These are phyloP conservation scores for Martes martes DNA, from an alignment of 2,113 vertebrate genomes.

Conservation along the genomic window DNA sequence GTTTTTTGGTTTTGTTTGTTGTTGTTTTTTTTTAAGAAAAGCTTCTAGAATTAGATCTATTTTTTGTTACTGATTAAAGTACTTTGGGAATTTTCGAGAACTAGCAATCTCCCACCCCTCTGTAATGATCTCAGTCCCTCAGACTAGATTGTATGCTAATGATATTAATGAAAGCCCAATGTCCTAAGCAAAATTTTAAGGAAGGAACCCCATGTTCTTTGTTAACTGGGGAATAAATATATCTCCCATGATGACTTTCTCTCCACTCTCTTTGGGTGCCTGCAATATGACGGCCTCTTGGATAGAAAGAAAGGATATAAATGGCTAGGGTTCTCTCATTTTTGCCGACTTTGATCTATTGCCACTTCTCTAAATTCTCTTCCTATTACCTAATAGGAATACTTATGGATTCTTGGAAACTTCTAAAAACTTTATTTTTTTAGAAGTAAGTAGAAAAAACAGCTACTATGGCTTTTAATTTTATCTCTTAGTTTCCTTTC, in stretches of 20 bases:
- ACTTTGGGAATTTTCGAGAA: slow-evolving; percentile 33
- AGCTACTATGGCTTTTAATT: neutral
- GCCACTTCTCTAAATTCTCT: slow-evolving; percentile 5
- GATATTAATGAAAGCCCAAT: slow-evolving; percentile 5
- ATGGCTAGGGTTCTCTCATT: neutral
- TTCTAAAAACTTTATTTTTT: neutral
- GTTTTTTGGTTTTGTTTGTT: neutral
- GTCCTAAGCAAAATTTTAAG: neutral
- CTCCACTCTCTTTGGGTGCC: neutral
- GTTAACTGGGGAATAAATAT: neutral
- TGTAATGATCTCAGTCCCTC: neutral
- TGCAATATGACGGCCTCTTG: neutral
- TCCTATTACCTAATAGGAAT: neutral
- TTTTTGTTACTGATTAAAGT: neutral
- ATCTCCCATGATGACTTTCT: neutral
- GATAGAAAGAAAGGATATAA: neutral
- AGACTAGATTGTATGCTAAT: neutral
- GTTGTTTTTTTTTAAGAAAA: neutral
- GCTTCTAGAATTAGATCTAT: neutral
- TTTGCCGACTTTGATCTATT: neutral
- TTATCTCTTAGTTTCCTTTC: neutral
- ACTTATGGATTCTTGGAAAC: neutral
- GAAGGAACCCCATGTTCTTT: neutral
- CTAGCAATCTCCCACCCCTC: neutral
- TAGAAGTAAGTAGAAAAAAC: neutral